Base-by-base conservation (phyloP, 1,140 invertebrate genomes). In the Chironomus tepperi region DNA sequence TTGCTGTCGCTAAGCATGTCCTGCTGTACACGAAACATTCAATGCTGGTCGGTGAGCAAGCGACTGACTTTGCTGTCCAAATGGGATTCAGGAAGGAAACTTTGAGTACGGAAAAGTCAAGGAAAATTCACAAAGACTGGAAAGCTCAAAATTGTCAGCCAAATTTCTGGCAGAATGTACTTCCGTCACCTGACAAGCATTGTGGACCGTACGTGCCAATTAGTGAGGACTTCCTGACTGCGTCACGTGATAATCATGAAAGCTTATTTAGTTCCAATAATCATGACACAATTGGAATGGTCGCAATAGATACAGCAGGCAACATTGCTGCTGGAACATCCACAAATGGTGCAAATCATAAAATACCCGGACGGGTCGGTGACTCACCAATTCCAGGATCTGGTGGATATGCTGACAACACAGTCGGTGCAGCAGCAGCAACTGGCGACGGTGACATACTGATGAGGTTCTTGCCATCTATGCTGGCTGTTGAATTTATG, bases 381-480 rank as follows among this genome's bases (percentile, higher is more conserved):
- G 98, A 99, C 81, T 96, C 95, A 0, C 96, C 97, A 0, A 93
- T 99, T 77, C 88, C 93, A 12, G 98, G 98, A 7, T 89, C 96
- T 74, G 98, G 98, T 15, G 93, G 91, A 2, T 99, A 98, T 84
- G 96, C 93, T 1, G 96, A 98, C 80, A 90, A 91, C 79, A 84
- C 87, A 43, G 89, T 95, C 18, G 98, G 98, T 0, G 98, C 91
- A 2, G 97, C 97, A 10, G 91, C 90, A 8, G 95, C 89, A 3
- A 99, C 98, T 1, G 98, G 97, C 0, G 96, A 98, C 85, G 98
- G 98, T 2, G 98, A 99, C 83, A 83, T 98, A 7, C 97, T 99
- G 94, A 92, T 98, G 88, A 84, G 81, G 9, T 82, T 82, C 65
- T 74, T 82, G n/a, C 80, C 81, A n/a, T 76, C 80, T 0, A 91